A percentile compares a stretch with the other conserved stretches of the same genome.
These are phyloP conservation scores for Laticauda laticaudata DNA, from an alignment of 2,113 vertebrate genomes.

Conservation along the genomic window DNA sequence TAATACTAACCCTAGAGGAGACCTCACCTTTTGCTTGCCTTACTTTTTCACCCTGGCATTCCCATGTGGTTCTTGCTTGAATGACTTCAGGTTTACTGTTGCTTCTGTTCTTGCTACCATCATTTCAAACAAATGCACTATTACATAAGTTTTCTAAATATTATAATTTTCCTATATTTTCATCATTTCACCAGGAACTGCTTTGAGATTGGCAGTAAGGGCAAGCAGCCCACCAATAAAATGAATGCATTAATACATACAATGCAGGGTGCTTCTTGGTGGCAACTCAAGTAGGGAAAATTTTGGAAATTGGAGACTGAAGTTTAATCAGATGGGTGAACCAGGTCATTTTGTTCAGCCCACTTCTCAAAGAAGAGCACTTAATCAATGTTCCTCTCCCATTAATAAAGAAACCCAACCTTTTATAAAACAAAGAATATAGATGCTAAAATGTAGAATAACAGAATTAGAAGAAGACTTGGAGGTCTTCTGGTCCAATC, in stretches of 20 bases:
- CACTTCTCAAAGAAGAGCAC: not conserved
- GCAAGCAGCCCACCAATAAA: not conserved
- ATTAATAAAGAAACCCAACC: not conserved
- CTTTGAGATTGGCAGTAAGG: not conserved
- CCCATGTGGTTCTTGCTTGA: not conserved
- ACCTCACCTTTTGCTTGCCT: not conserved
- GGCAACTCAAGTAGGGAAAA: not conserved
- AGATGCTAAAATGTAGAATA: too few species aligned
- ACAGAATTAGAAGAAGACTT: too few species aligned
- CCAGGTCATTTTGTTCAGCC: not conserved
- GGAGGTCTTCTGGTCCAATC: too few species aligned
- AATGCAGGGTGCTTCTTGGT: not conserved
- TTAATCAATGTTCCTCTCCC: not conserved
- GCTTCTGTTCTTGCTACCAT: not conserved
- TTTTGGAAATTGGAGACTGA: not conserved
- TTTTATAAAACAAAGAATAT: too few species aligned
- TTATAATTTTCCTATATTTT: not conserved
- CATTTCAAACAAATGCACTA: not conserved
- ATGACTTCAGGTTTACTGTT: not conserved
- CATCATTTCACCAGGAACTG: not conserved
- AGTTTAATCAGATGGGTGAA: too few species aligned
- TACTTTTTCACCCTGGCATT: not conserved
- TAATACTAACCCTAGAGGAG: not conserved
- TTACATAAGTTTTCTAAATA: not conserved
- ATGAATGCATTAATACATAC: not conserved